Evolutionary conservation across 2,888 invertebrate species (phyloP).

Genomic region (Aporophyla lueneburgensis): DNA sequence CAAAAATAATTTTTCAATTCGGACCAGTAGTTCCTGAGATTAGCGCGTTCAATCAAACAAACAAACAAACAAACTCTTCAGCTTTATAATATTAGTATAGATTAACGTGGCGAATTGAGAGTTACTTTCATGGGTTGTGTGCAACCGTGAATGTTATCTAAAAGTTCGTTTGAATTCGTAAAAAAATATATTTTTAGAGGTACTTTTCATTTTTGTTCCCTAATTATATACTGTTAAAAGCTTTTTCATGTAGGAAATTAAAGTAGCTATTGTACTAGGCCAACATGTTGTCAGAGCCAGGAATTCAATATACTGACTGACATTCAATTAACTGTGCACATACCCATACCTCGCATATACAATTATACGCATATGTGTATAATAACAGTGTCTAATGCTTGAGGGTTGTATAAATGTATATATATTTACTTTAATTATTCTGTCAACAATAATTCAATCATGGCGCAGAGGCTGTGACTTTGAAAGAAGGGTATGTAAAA

Average conservation of each 20-base stretch:
- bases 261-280: constrained; percentile 34
- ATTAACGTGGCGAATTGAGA: constrained; percentile 32
- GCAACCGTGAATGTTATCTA: not conserved
- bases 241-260: constrained; percentile 46
- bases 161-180: constrained; percentile 17
- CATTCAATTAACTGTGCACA: constrained; percentile 37
- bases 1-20: no score
- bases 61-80: no score
- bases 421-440: not conserved
- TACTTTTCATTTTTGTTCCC: not conserved
- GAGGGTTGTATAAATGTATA: not conserved
- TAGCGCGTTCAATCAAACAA: no score
- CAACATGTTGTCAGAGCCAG: constrained; percentile 31
- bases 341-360: not conserved
- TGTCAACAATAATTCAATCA: not conserved
- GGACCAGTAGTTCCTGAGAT: no score
- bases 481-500: not conserved
- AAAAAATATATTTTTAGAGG: constrained; percentile 30
- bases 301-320: constrained; percentile 18
- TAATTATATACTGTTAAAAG: constrained; percentile 47
- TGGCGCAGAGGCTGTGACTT: not conserved
- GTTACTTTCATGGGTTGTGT: constrained; percentile 10
- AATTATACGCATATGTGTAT: no score
- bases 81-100: no score
- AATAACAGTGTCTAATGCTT: constrained; percentile 12